Percentiles rank a stretch among this genome's conserved stretches.
Evolutionary conservation across 2,113 vertebrate genomes (phyloP).

Genomic region (Chauna torquata): DNA sequence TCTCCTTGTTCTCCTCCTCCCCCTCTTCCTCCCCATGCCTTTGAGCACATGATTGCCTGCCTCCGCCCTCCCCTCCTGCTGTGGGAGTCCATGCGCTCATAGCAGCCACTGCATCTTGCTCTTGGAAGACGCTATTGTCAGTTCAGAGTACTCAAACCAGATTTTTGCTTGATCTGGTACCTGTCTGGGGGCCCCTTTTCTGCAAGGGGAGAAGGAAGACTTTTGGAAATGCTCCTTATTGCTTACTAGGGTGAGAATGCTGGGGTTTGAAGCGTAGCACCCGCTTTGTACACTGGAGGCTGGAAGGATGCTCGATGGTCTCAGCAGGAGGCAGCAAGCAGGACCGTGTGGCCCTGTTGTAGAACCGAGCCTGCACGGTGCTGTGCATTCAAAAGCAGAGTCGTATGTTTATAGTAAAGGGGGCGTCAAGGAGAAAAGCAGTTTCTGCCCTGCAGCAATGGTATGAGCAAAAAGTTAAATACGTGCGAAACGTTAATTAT

Average conservation of each 20-base stretch:
- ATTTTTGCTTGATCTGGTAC: background rate
- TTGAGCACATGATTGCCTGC: constrained; percentile 27
- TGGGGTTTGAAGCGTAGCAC: background rate
- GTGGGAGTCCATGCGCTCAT: background rate
- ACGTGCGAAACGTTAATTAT: background rate
- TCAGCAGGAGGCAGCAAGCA: background rate
- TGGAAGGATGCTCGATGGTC: background rate
- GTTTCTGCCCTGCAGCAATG: background rate
- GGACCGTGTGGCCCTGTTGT: fast-evolving
- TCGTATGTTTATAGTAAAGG: background rate
- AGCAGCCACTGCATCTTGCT: background rate
- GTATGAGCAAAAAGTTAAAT: background rate
- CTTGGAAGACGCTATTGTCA: background rate
- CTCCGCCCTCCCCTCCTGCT: background rate
- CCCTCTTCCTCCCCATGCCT: constrained; percentile 21
- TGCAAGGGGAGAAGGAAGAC: background rate
- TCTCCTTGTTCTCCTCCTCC: constrained; percentile 35
- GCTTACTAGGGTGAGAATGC: background rate
- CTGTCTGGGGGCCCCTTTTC: background rate
- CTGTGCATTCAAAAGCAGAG: background rate
- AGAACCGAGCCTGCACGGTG: background rate
- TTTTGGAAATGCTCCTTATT: background rate
- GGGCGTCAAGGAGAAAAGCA: background rate
- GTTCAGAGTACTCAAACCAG: background rate
- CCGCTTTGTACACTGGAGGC: background rate